These are phyloP conservation scores for Gari tellinella DNA, from an alignment of 2,888 invertebrate genomes.

Conservation along the genomic window DNA sequence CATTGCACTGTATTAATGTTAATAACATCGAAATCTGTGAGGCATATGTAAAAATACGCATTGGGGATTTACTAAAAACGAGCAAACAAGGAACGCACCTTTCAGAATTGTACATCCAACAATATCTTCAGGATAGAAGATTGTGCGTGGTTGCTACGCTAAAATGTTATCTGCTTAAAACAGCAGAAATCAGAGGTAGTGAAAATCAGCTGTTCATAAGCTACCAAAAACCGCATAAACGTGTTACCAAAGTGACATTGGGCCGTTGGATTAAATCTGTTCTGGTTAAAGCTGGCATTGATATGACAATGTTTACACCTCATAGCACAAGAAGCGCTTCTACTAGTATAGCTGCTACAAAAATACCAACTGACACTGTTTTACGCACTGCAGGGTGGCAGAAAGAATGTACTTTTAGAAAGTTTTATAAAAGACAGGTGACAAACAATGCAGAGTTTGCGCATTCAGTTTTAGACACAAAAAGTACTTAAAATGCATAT, in stretches of 20 bases:
- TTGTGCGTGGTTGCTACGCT: conserved; percentile 6
- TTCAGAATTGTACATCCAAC: background rate
- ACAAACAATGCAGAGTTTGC: no score
- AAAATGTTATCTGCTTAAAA: conserved; percentile 1
- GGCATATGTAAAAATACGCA: conserved; percentile 8
- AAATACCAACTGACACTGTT: conserved; percentile 9
- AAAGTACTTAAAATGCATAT: no score
- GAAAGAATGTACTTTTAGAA: background rate
- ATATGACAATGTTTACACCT: background rate
- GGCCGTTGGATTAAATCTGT: background rate
- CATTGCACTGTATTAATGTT: background rate
- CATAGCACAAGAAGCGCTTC: conserved; percentile 9
- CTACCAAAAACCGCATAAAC: conserved; percentile 4
- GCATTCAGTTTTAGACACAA: no score
- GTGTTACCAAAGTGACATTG: no score
- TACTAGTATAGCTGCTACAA: conserved; percentile 9
- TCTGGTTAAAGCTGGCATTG: background rate
- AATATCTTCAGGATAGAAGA: background rate
- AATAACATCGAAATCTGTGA: conserved; percentile 2
- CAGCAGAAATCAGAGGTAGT: no score
- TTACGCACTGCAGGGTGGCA: conserved; percentile 15
- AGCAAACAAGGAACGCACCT: conserved; percentile 2
- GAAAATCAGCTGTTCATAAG: no score
- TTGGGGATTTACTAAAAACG: conserved; percentile 15
- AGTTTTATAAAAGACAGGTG: no score